These are phyloP conservation scores for Macrosteles quadrilineatus DNA, from an alignment of 1,140 invertebrate genomes.

Conservation along the genomic window DNA sequence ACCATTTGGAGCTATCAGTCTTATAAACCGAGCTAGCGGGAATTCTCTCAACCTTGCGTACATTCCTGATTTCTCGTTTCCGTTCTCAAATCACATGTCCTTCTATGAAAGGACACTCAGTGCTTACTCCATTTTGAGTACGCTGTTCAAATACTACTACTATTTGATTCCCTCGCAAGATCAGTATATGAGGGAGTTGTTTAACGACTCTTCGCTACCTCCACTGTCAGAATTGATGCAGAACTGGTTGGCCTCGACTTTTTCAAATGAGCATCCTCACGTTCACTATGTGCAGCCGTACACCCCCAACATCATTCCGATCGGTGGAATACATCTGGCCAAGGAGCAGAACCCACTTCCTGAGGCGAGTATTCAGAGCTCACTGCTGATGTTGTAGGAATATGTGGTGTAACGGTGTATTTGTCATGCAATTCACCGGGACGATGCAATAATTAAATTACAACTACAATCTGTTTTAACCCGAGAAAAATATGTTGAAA, in stretches of 20 bases:
- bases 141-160: neutral
- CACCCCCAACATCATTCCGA: slow-evolving; percentile 3
- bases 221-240: neutral
- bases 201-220: slow-evolving; percentile 4
- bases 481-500: too few species aligned
- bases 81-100: neutral
- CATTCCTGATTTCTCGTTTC: neutral
- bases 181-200: neutral
- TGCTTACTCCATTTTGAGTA: neutral
- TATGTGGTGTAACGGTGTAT: too few species aligned
- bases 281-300: neutral
- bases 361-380: neutral
- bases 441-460: too few species aligned
- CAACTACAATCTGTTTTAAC: too few species aligned
- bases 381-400: too few species aligned
- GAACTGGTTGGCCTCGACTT: neutral
- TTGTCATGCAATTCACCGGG: too few species aligned
- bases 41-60: slow-evolving; percentile 2
- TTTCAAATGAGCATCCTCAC: slow-evolving; percentile 3
- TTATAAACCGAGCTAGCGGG: neutral
- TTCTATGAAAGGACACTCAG: slow-evolving; percentile 7
- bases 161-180: slow-evolving; percentile 12
- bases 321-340: slow-evolving; percentile 19
- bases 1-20: neutral
- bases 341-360: neutral